phyloP scores from a whole-genome alignment of 92 coral and sea anemone species.

The Bergia sp. region DNA sequence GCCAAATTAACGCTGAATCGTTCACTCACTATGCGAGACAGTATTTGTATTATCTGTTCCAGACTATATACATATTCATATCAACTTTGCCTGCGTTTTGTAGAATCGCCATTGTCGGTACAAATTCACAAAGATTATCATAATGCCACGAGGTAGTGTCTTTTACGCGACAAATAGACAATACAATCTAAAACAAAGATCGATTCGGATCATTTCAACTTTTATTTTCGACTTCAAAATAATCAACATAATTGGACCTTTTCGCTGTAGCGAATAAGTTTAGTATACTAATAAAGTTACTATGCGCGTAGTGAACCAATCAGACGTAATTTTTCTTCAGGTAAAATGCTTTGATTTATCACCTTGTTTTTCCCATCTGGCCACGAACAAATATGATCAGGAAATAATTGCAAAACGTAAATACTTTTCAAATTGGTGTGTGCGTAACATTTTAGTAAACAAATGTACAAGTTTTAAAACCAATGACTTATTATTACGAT shows the following conservation, averaged over 20 bases:
- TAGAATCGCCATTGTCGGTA: neutral
- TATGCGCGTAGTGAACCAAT: neutral
- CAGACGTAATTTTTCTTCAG: neutral
- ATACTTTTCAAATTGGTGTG: neutral
- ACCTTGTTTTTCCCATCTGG: neutral
- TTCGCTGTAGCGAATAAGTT: neutral
- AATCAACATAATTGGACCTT: neutral
- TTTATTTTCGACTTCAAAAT: too few relatives aligned
- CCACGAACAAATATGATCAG: neutral
- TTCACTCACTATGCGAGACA: neutral
- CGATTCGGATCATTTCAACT: neutral
- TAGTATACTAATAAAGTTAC: too few relatives aligned
- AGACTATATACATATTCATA: neutral
- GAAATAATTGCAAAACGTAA: neutral
- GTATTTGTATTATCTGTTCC: neutral
- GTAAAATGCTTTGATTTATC: neutral
- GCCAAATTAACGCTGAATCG: neutral
- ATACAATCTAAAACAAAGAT: neutral
- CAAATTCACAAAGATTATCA: neutral
- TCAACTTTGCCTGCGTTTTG: neutral
- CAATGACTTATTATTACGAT: too few relatives aligned
- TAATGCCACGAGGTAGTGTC: conserved; percentile 1
- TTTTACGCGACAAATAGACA: neutral
- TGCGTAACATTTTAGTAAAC: neutral
- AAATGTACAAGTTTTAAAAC: neutral